phyloP scores from a whole-genome alignment of 2,113 vertebrate genomes.

The Mesitornis unicolor region DNA sequence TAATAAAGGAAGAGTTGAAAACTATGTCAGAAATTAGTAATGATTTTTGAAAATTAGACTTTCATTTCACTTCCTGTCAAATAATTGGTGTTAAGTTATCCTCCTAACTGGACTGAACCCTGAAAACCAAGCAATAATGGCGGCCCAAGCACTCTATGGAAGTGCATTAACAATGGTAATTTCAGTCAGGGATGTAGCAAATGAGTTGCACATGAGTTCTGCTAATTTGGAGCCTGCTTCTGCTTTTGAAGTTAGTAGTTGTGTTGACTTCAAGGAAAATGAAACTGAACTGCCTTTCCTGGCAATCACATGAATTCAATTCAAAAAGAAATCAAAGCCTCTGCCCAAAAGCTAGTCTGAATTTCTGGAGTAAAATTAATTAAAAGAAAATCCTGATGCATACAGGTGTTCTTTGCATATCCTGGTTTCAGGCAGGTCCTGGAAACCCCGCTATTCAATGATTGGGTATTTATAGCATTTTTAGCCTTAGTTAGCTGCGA shows the following conservation, averaged over 20 bases:
- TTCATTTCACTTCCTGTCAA: slow-evolving; percentile 12
- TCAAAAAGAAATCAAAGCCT: slow-evolving; percentile 14
- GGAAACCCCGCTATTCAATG: background rate
- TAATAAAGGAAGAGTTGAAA: slow-evolving; percentile 16
- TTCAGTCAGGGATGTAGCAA: background rate
- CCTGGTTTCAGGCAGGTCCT: background rate
- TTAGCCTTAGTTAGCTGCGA: background rate
- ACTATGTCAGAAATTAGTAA: slow-evolving; percentile 28
- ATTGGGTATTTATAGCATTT: background rate
- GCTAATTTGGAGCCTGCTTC: background rate
- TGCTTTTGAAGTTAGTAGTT: background rate
- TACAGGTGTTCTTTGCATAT: background rate
- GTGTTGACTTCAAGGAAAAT: background rate
- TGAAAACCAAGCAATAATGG: background rate
- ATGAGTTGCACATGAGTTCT: background rate
- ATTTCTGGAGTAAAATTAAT: background rate
- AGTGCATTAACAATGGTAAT: background rate
- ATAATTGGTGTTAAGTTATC: background rate
- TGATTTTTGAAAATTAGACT: slow-evolving; percentile 30
- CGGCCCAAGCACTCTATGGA: background rate
- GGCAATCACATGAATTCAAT: background rate
- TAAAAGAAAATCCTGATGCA: background rate
- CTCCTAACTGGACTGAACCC: background rate
- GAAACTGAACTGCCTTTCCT: background rate
- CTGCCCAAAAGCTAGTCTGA: background rate